Evolutionary conservation across 1,140 invertebrate genomes (phyloP), one percentile per base, ranked within the genome.

Genomic region (Caenorhabditis briggsae): DNA sequence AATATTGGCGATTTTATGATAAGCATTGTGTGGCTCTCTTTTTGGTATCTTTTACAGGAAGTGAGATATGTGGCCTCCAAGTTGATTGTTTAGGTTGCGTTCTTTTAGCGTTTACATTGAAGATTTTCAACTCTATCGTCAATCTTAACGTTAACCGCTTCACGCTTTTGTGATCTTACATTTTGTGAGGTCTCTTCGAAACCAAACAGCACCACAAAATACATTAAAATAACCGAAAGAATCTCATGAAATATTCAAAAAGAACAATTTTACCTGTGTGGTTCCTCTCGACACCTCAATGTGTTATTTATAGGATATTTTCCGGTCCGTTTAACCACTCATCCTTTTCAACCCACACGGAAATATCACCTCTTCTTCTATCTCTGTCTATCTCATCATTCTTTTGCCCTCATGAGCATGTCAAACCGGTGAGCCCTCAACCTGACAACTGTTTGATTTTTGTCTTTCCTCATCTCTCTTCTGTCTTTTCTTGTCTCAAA

Each of bases 281-380:
- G 16, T n/a, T n/a, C n/a, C n/a, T 58, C 56, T 61, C 8, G 59
- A 46, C 64, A 70, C 64, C 64, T 70, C 41, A 46, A 70, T 70
- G 64, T 9, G 64, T 70, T 70, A 70, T 70, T 70, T 70, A 70
- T 70, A 70, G 56, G 64, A 43, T 70, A 43, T 65, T 46, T 70
- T 70, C 64, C 41, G 64, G 64, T 70, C 64, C 64, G 59, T 33
- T 70, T 70, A 70, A 70, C 64, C 18, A 46, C 64, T 70, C 64
- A 70, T 70, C 64, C 43, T 46, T 46, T 46, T 70, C 64, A 70
- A 70, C 64, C 64, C 64, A 70, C 64, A 78, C 70, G 70, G 70
- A 78, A 78, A 78, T 46, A 50, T 50, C 41, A 8, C 70, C 41
- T 55, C 53, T 23, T 25, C 46, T 23, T 41, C 74, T 16, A 14